phyloP scores from a whole-genome alignment of 2,888 invertebrate species.

The Oligia latruncula region DNA sequence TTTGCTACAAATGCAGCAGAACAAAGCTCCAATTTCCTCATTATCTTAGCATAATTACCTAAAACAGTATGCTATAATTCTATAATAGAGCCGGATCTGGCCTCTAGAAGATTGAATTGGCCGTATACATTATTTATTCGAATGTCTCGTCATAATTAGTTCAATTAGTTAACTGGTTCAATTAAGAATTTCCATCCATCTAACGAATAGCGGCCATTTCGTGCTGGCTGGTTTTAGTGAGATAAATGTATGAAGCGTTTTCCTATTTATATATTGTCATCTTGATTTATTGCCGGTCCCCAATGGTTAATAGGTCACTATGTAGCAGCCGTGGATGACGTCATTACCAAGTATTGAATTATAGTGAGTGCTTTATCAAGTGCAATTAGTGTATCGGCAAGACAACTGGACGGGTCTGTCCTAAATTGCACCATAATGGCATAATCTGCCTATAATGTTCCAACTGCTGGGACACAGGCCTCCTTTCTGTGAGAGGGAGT shows the following conservation, averaged over 20 bases:
- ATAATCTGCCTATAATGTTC: neutral
- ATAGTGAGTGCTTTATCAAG: constrained; percentile 26
- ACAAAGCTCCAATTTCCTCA: constrained; percentile 20
- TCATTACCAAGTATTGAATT: constrained; percentile 29
- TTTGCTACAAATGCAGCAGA: neutral
- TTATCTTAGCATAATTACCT: constrained; percentile 44
- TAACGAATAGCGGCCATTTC: constrained; percentile 63
- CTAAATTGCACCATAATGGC: neutral
- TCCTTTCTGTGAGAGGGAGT: neutral
- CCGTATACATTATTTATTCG: constrained; percentile 67
- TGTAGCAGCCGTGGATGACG: constrained; percentile 23
- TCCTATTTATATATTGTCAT: constrained; percentile 56
- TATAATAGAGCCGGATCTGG: constrained; percentile 50
- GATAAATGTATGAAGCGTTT: constrained; percentile 59
- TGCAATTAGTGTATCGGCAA: constrained; percentile 18
- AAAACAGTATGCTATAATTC: constrained; percentile 43
- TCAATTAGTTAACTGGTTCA: constrained; percentile 72
- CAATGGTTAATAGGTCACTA: constrained; percentile 31
- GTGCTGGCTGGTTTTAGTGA: constrained; percentile 62
- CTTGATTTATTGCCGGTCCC: constrained; percentile 38
- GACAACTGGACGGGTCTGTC: neutral
- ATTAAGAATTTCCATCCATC: constrained; percentile 69
- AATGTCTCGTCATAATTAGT: constrained; percentile 70
- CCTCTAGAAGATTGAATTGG: constrained; percentile 60
- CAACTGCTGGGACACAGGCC: neutral